These are phyloP conservation scores for Leptocoma aspasia DNA, from an alignment of 2,113 vertebrate species.

Conservation along the genomic window DNA sequence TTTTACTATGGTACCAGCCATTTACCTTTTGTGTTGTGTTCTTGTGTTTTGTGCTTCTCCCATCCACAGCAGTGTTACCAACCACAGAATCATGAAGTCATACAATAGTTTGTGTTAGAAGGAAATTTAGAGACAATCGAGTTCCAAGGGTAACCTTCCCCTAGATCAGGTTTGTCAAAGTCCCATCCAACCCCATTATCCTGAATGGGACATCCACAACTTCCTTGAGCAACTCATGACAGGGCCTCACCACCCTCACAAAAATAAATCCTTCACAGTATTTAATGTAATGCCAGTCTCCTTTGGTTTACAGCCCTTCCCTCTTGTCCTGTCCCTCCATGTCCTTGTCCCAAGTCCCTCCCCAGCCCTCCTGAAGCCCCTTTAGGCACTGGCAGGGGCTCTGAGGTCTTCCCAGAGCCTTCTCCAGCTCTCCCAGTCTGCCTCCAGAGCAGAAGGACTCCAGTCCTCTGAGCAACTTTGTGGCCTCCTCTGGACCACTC, in stretches of 20 bases:
- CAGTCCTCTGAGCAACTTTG: neutral
- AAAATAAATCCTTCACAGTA: neutral
- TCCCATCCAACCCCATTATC: neutral
- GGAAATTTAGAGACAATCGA: neutral
- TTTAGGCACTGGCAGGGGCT: neutral
- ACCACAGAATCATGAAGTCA: neutral
- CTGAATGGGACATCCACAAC: neutral
- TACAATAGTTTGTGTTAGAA: neutral
- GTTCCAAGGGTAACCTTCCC: neutral
- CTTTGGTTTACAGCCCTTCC: neutral
- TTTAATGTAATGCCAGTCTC: neutral
- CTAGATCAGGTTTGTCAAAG: neutral
- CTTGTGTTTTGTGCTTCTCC: neutral
- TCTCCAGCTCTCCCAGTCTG: neutral
- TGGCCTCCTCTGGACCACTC: neutral
- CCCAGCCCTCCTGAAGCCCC: neutral
- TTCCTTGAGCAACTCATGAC: neutral
- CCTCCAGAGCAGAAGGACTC: neutral
- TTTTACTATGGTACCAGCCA: neutral
- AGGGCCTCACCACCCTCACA: neutral
- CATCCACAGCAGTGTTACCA: neutral
- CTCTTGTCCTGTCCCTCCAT: neutral
- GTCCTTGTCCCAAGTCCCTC: neutral
- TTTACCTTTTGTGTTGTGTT: neutral
- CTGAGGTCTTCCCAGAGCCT: neutral